Evolutionary conservation across 1,140 invertebrate genomes (phyloP).

Genomic region (Panulirus ornatus): DNA sequence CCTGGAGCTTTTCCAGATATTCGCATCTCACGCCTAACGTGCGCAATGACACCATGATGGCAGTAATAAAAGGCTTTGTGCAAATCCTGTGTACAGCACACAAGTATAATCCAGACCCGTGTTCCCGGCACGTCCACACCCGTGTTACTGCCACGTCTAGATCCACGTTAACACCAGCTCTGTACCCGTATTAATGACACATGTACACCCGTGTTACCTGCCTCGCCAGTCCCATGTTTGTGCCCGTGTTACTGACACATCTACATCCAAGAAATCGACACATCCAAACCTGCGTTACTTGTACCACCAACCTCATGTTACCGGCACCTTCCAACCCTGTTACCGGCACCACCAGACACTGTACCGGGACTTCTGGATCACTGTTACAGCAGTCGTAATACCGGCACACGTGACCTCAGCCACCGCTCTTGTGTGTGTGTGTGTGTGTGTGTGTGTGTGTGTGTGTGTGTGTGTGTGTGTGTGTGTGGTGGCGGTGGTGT

Average conservation of each 20-base stretch:
- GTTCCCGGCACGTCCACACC: not conserved
- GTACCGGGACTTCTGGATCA: not conserved
- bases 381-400: not conserved
- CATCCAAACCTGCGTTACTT: not conserved
- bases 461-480: not conserved
- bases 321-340: not conserved
- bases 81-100: too few relatives aligned
- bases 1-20: too few relatives aligned
- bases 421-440: not conserved
- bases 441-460: not conserved
- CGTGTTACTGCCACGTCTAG: not conserved
- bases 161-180: not conserved
- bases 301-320: not conserved
- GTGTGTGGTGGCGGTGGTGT: constrained; percentile 2
- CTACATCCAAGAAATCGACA: not conserved
- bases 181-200: not conserved
- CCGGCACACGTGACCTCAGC: not conserved
- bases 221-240: not conserved
- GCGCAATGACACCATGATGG: too few relatives aligned
- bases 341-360: not conserved
- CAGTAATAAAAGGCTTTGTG: too few relatives aligned
- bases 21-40: too few relatives aligned
- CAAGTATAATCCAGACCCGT: not conserved
- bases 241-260: not conserved
- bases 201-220: not conserved